Base-by-base conservation (phyloP, 1,140 invertebrate genomes). In the Heliconius hermathena region DNA sequence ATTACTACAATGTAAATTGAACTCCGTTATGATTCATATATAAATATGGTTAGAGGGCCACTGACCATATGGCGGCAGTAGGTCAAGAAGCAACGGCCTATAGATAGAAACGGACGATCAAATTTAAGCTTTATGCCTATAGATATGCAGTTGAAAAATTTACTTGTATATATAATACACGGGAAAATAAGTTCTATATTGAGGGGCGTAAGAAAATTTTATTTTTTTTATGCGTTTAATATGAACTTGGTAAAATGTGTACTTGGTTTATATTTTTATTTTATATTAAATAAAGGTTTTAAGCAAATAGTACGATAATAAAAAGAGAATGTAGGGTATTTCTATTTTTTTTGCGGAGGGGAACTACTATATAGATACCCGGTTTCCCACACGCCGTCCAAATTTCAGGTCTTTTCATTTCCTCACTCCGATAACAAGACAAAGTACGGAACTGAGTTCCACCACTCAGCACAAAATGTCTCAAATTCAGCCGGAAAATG, bases 51-150 rank as follows among this genome's bases (percentile, higher is more conserved):
- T 41, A 71, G 80, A 85, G 85, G 82, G 82, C 86, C 82, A 84
- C 38, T 85, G 84, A 85, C 89, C 89, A 90, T 90, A 89, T 90
- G 89, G 88, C 79, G 83, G 72, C 71, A 76, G 74, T 83, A 79
- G 84, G 84, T 86, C 87, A 85, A 81, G 76, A 74, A 20, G 33
- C 72, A 26, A 72, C 75, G 74, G 74, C 60, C 74, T 72, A 72
- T 49, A 76, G 22, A 13, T 26, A 66, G n/a, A 66, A 29, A n/a
- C 11, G 11, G 1, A 66, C 22, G 13, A 26, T 26, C 60, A 11
- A 66, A 29, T 66, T 66, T 66, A 29, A 29, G 1, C 60, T 29
- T 66, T 66, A 66, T 1, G 0, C 0, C 13, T 5, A 29, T 13
- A 13, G 2, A 29, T 13, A 29, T 66, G 26, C 29, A 29, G 60